Percentiles rank a stretch among this genome's conserved stretches.
Conservation (phyloP, 2,888 invertebrate genomes). For the Drosophila pseudotakahashii region DNA sequence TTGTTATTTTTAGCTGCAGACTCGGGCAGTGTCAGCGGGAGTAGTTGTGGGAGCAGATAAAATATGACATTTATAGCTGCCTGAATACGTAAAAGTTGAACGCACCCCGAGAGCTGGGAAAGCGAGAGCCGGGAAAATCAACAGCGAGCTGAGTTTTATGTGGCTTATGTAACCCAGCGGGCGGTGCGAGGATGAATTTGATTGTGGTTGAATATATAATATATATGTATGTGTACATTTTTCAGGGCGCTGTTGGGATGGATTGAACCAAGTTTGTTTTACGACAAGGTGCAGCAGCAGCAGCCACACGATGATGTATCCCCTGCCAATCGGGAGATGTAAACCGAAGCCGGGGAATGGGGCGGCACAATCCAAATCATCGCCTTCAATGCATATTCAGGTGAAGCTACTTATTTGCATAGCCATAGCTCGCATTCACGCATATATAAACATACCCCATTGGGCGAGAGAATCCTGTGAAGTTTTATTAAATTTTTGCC, state of each 20-base stretch:
- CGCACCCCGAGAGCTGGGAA: slow-evolving; percentile 63
- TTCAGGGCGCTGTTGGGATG: slow-evolving; percentile 21
- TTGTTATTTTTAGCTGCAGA: slow-evolving; percentile 70
- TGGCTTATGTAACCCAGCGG: slow-evolving; percentile 60
- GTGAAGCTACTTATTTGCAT: slow-evolving; percentile 41
- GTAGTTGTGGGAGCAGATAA: slow-evolving; percentile 59
- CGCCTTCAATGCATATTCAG: slow-evolving; percentile 43
- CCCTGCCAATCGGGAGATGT: slow-evolving; percentile 30
- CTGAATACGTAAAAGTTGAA: slow-evolving; percentile 75
- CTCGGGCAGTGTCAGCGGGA: slow-evolving; percentile 32
- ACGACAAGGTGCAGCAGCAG: slow-evolving; percentile 21
- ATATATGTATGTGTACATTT: slow-evolving; percentile 9
- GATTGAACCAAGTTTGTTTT: slow-evolving; percentile 43
- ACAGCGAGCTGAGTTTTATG: slow-evolving; percentile 62
- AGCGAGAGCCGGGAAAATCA: slow-evolving; percentile 17
- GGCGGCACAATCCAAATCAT: slow-evolving; percentile 15
- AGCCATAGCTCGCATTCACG: slow-evolving; percentile 19
- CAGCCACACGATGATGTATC: slow-evolving; percentile 34
- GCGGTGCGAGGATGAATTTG: slow-evolving; percentile 39
- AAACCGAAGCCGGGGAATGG: background rate
- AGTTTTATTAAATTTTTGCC: slow-evolving; percentile 74
- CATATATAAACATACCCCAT: slow-evolving; percentile 37
- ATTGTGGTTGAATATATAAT: slow-evolving; percentile 41
- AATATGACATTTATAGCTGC: slow-evolving; percentile 78
- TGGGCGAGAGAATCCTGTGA: slow-evolving; percentile 21